Evolutionary conservation across 2,888 invertebrate genomes (phyloP), one percentile per base, ranked within the genome.

Genomic region (Bursaphelenchus okinawaensis): DNA sequence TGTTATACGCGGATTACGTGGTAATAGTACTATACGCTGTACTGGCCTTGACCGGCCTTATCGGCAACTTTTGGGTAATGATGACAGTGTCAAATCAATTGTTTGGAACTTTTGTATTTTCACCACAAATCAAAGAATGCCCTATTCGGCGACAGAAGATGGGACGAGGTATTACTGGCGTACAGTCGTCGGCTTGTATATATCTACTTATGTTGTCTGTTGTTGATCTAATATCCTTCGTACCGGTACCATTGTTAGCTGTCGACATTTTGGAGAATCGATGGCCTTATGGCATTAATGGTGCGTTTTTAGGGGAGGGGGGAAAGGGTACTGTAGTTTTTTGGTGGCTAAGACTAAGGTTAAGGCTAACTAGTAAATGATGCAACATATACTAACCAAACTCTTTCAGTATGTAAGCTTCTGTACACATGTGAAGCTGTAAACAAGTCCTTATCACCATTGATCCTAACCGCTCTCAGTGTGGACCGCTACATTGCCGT

Each of bases 41-140:
- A 19, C 59, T 80, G 51, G 78, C 75, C 19, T 60, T 75, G 20
- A 74, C 72, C 9, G 76, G 78, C 16, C 65, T 80, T 1, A 50
- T 74, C 19, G 80, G 80, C 51, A 80, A 80, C 64, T 55, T 71
- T 24, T 80, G 80, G 80, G 80, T 80, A 16, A 70, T 80, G 63
- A 68, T 70, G 55, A 80, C 76, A 7, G 77, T 79, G 4, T 68
- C 69, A 26, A 62, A 68, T 27, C 79, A 79, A 20, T 63, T 79
- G 20, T 60, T 74, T 20, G 19, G 50, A 16, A 22, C 51, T 7
- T 27, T 40, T 7, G 29, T 29, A 29, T 29, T 29, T 26, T 26
- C 22, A 7, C 7, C 54, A 29, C 7, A 29, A 22, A 16, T 7
- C 22, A 22, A 23, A 23, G 29, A 29, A 9, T 29, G 29, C 29